These are phyloP conservation scores for Suncus etruscus DNA, from an alignment of 2,113 vertebrate genomes.

Conservation along the genomic window DNA sequence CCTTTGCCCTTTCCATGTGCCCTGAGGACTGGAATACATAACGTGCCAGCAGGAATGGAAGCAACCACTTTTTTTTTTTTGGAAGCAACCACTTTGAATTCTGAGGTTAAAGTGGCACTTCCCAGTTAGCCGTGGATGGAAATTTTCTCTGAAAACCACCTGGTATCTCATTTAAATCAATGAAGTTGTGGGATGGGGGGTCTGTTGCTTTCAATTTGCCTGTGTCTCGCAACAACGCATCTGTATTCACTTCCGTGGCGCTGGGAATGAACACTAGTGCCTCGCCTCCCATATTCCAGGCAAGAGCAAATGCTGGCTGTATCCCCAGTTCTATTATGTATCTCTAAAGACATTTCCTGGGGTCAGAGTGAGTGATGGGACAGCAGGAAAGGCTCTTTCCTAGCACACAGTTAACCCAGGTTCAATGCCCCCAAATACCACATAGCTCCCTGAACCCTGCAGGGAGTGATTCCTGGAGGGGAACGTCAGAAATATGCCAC, in stretches of 20 bases:
- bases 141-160: neutral
- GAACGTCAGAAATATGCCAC: too few relatives aligned
- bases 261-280: too few relatives aligned
- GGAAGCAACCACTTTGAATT: neutral
- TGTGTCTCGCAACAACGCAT: neutral
- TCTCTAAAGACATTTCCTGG: too few relatives aligned
- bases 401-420: too few relatives aligned
- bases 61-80: neutral
- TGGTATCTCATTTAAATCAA: neutral
- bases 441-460: too few relatives aligned
- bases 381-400: too few relatives aligned
- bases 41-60: neutral
- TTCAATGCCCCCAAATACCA: too few relatives aligned
- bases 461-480: too few relatives aligned
- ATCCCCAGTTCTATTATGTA: too few relatives aligned
- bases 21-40: neutral
- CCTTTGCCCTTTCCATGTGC: neutral
- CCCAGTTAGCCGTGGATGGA: neutral
- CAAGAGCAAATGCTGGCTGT: too few relatives aligned
- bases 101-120: neutral
- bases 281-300: too few relatives aligned
- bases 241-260: neutral
- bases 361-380: too few relatives aligned
- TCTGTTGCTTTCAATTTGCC: neutral
- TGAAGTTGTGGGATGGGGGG: neutral